Evolutionary conservation across 2,888 invertebrate species (phyloP), one percentile per base, ranked within the genome.

Genomic region (Dysmachus trigonus): DNA sequence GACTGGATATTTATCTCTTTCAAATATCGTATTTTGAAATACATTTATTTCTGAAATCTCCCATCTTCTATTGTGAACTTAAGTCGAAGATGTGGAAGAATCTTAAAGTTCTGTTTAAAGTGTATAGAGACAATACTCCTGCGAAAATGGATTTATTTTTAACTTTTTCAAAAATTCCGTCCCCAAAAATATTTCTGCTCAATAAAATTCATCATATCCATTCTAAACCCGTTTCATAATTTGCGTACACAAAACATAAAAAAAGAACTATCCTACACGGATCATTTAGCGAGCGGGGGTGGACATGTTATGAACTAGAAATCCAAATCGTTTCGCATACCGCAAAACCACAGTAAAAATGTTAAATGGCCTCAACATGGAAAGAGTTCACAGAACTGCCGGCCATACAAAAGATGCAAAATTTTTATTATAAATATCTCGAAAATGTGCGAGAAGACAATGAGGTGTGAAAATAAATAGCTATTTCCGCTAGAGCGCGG

Each of bases 391-490:
- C 18, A 76, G 38, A 76, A 35, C 76, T 22, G 8, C 5, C n/a
- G 22, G 22, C 1, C 27, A n/a, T 15, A 51, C 18, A 79, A 47
- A 79, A 38, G 30, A 79, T 47, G 51, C 27, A 22, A 27, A 79
- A 22, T 27, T 47, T 41, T 79, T 41, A 41, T n/a, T 47, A 79
- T 51, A 79, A 79, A 79, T 51, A 79, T 51, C 51, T 79, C 13
- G 13, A 79, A 79, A 47, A 51, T 79, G 51, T 79, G 79, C 47
- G 30, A 79, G n/a, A n/a, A 79, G 51, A 79, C 79, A 79, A 79
- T 79, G 79, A 79, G 79, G 79, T 79, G 79, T 79, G 79, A 79
- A 79, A 79, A 79, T 79, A 79, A 79, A 79, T 79, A 41, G 79
- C 79, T 79, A 51, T 79, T 51, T 76, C 76, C 76, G 76, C 76